phyloP scores from a whole-genome alignment of 1,140 invertebrate species.

The Lepidotrigona ventralis region DNA sequence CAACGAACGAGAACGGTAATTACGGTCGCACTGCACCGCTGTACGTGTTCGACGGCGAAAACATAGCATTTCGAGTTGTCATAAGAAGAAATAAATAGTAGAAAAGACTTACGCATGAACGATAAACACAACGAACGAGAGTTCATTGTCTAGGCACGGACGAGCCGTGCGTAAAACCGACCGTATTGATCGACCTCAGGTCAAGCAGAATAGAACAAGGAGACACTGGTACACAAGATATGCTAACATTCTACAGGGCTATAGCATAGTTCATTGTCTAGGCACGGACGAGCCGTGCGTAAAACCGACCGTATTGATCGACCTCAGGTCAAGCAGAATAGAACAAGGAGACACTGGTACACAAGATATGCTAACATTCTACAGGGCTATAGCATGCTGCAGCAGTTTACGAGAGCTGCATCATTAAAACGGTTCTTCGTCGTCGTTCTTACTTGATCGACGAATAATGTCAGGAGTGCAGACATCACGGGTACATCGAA shows the following conservation, averaged over 20 bases:
- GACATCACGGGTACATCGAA: slow-evolving; percentile 29
- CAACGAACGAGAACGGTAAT: slow-evolving; percentile 53
- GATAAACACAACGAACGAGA: slow-evolving; percentile 53
- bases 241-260: slow-evolving; percentile 54
- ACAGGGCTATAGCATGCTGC: slow-evolving; percentile 54
- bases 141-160: slow-evolving; percentile 56
- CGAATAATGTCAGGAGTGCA: slow-evolving; percentile 56
- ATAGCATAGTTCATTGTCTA: slow-evolving; percentile 60
- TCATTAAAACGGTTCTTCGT: slow-evolving; percentile 36
- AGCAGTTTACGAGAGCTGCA: slow-evolving; percentile 40
- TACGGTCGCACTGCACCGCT: not conserved
- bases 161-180: slow-evolving; percentile 51
- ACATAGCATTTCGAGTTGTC: not conserved
- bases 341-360: slow-evolving; percentile 46
- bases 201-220: slow-evolving; percentile 48
- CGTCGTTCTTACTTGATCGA: slow-evolving; percentile 61
- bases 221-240: slow-evolving; percentile 52
- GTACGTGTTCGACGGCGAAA: not conserved
- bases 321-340: slow-evolving; percentile 45
- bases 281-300: slow-evolving; percentile 47
- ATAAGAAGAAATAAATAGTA: slow-evolving; percentile 13
- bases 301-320: slow-evolving; percentile 55
- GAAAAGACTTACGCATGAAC: slow-evolving; percentile 55
- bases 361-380: slow-evolving; percentile 57
- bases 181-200: slow-evolving; percentile 51